phyloP scores from a whole-genome alignment of 2,113 vertebrate species.

The Tachuris rubrigastra region DNA sequence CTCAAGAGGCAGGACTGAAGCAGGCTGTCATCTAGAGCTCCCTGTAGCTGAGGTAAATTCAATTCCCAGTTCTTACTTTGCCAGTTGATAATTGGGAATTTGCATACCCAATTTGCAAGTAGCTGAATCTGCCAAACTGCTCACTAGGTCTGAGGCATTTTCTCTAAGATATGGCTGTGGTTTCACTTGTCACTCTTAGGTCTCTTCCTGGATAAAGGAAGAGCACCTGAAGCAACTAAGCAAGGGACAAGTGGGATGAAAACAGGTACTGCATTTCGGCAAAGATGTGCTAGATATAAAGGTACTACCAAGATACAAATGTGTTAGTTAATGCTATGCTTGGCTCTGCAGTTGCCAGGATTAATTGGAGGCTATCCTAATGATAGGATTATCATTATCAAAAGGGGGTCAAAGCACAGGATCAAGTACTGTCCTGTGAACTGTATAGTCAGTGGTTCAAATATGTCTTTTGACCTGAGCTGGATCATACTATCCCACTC shows the following conservation, averaged over 20 bases:
- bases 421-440: neutral
- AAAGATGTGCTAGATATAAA: neutral
- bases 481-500: neutral
- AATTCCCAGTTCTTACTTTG: neutral
- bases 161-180: neutral
- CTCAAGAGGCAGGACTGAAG: neutral
- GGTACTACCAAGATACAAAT: neutral
- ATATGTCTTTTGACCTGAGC: neutral
- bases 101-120: neutral
- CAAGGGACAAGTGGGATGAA: neutral
- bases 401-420: neutral
- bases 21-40: neutral
- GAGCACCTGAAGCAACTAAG: neutral
- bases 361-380: neutral
- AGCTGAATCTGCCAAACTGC: neutral
- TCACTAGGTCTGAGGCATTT: neutral
- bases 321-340: neutral
- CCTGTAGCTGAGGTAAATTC: neutral
- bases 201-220: neutral
- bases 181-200: neutral
- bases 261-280: neutral
- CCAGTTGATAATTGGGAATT: neutral
- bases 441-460: neutral
- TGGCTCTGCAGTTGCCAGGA: neutral
- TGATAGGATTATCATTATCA: neutral